Evolutionary conservation across 2,113 vertebrate species (phyloP).

Genomic region (Brevimyrus niger): DNA sequence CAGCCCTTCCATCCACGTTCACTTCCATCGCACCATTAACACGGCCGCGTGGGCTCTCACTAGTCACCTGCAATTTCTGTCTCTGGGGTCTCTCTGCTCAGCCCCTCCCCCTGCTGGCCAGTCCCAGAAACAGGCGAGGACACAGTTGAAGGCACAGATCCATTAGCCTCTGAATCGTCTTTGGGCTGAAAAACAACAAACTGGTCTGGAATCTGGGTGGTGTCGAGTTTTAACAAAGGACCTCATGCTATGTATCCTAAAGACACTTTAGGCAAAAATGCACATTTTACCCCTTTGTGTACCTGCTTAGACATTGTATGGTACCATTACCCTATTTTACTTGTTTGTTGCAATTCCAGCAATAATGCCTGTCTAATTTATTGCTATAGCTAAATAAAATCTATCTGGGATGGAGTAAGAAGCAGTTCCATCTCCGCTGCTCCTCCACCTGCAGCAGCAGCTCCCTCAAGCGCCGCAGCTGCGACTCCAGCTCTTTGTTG

Average conservation of each 20-base stretch:
- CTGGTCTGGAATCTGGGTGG: neutral
- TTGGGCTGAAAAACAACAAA: conserved; percentile 50
- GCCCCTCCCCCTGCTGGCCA: conserved; percentile 52
- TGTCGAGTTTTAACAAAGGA: neutral
- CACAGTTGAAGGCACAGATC: conserved; percentile 54
- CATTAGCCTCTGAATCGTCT: conserved; percentile 54
- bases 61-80: conserved; percentile 61
- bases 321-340: neutral
- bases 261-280: neutral
- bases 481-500: conserved; percentile 75
- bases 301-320: neutral
- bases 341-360: neutral
- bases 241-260: neutral
- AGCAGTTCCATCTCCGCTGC: neutral
- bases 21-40: neutral
- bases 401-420: neutral
- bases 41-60: neutral
- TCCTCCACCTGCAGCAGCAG: conserved; percentile 65
- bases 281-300: neutral
- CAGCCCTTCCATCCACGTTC: neutral
- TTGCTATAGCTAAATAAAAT: neutral
- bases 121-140: conserved; percentile 62
- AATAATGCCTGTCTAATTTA: neutral
- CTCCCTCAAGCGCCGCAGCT: conserved; percentile 68
- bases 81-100: conserved; percentile 57